A percentile compares a stretch with the other conserved stretches of the same genome.
These are phyloP conservation scores for Ursus arctos DNA, from an alignment of 2,113 vertebrate species.

Conservation along the genomic window DNA sequence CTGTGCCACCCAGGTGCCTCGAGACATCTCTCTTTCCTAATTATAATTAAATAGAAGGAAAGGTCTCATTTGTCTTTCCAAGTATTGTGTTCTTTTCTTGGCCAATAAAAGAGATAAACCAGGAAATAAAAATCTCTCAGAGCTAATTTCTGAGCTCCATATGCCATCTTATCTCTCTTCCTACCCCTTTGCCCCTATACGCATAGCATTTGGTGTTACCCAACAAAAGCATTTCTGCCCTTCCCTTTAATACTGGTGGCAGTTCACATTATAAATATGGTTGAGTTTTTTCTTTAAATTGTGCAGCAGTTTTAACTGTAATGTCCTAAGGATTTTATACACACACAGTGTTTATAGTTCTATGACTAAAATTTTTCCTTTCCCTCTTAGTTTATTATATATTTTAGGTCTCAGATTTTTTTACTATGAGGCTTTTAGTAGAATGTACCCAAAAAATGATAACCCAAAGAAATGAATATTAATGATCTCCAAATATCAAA, in stretches of 20 bases:
- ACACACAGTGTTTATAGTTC: conserved; percentile 47
- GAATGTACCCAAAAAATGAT: background rate
- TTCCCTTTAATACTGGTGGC: conserved; percentile 10
- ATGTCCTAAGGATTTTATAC: conserved; percentile 28
- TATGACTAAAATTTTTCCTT: conserved; percentile 13
- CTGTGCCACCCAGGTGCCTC: background rate
- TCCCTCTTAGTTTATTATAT: conserved; percentile 7
- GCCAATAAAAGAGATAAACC: conserved; percentile 4
- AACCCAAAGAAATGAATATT: background rate
- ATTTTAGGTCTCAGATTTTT: conserved; percentile 39
- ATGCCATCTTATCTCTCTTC: background rate
- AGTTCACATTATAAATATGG: background rate
- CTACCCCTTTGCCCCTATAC: background rate
- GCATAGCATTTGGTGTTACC: background rate
- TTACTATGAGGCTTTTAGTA: conserved; percentile 40
- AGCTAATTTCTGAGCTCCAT: background rate
- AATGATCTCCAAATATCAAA: conserved; percentile 24
- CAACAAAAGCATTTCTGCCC: background rate
- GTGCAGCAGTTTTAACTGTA: conserved; percentile 1
- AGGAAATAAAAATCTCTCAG: conserved; percentile 34
- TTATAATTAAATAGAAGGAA: background rate
- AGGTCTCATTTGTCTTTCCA: conserved; percentile 33
- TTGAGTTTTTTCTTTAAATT: conserved; percentile 14
- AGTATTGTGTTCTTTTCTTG: background rate
- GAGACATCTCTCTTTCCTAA: background rate